Conservation (phyloP, 2,888 invertebrate genomes). For the Thumatha senex region DNA sequence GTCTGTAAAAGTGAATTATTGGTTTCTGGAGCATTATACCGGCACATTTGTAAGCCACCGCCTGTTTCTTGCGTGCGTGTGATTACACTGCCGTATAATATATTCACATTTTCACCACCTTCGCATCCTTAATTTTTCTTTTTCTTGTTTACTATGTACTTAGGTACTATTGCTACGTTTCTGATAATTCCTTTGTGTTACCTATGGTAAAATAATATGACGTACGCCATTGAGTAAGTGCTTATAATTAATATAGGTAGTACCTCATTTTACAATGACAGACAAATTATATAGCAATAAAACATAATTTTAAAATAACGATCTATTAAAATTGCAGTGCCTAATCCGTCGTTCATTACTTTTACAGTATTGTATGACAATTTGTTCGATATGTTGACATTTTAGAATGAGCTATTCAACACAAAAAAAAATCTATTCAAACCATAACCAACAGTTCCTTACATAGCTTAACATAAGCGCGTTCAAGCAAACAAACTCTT, state of each 20-base stretch:
- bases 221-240: background rate
- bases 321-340: no score
- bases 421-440: no score
- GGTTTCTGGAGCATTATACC: constrained; percentile 70
- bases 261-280: background rate
- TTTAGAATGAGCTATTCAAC: no score
- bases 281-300: constrained; percentile 15
- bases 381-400: no score
- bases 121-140: constrained; percentile 72
- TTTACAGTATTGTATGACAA: no score
- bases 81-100: constrained; percentile 78
- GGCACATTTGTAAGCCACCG: constrained; percentile 55
- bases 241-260: background rate
- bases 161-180: constrained; percentile 20
- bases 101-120: constrained; percentile 81
- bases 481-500: no score
- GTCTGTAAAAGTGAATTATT: constrained; percentile 75
- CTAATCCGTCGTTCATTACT: no score
- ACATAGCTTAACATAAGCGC: no score
- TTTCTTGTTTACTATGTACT: constrained; percentile 54
- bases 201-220: background rate
- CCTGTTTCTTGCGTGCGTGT: constrained; percentile 77
- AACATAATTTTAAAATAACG: constrained; percentile 39
- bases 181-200: constrained; percentile 31
- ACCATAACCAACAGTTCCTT: no score